Percentiles rank a stretch among this genome's conserved stretches.
Conservation (phyloP, 2,888 invertebrate species). For the Cheilosia vulpina region DNA sequence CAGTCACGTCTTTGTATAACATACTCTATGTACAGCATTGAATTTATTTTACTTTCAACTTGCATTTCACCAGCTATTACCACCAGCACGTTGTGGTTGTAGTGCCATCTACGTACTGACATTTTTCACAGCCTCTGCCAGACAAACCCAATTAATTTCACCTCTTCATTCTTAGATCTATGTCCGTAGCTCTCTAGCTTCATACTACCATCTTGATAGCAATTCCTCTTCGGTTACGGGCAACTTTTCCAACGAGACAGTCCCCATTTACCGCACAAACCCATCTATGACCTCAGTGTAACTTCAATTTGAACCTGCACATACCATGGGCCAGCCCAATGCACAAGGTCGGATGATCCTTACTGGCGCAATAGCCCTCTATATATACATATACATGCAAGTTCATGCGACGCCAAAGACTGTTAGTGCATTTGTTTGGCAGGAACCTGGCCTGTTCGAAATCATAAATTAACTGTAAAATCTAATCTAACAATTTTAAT, state of each 20-base stretch:
- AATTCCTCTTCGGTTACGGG: background rate
- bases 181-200: background rate
- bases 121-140: background rate
- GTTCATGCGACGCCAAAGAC: background rate
- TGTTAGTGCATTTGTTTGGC: constrained; percentile 52
- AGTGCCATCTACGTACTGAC: constrained; percentile 1
- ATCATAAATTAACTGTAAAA: constrained; percentile 77
- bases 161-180: background rate
- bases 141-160: constrained; percentile 44
- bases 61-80: background rate
- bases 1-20: too few species aligned
- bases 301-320: constrained; percentile 49
- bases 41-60: background rate
- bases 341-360: constrained; percentile 65
- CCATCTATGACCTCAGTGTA: constrained; percentile 43
- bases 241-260: background rate
- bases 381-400: background rate
- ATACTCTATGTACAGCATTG: too few species aligned
- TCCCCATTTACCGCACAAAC: constrained; percentile 23
- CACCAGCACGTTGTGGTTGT: background rate
- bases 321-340: constrained; percentile 54
- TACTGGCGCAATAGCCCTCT: constrained; percentile 13
- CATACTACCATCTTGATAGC: background rate
- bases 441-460: constrained; percentile 53
- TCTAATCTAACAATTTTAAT: constrained; percentile 77